Base-by-base conservation (phyloP, 2,888 invertebrate species). In the Parapristionchus giblindavisi region DNA sequence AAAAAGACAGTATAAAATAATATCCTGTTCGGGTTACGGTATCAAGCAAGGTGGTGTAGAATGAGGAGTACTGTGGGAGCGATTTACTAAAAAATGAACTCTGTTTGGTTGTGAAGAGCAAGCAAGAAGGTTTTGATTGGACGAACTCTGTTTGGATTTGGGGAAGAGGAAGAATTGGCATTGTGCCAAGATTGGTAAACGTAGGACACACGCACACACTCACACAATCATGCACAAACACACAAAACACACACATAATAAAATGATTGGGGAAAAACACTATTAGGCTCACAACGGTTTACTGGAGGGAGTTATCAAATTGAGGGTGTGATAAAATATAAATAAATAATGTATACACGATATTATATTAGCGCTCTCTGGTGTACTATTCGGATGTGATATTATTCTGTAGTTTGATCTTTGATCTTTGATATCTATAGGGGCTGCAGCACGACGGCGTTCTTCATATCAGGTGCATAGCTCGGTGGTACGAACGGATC, bases 401-500 rank as follows among this genome's bases (percentile, higher is more conserved):
- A n/a, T n/a, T n/a, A n/a, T n/a, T 27, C 11, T 8, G 29, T 8
- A 32, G 32, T 38, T 63, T 63, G 61, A 63, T 63, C 61, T 63
- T 63, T 29, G 66, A 51, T 34, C 51, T 66, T 48, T 66, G 66
- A 48, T 48, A 29, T 65, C 81, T 80, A 87, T 65, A 87, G 79
- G 48, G 81, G 86, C 76, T 87, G 87, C 65, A 87, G 77, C 21
- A 87, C 84, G 21, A 87, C 87, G 51, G 82, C 81, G 71, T 83
- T 85, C 75, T 87, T 86, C 81, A 82, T 82, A 60, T 86, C 85
- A 21, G 82, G 82, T 6, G 85, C 83, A 65, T 86, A 87, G 66
- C 80, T 80, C 11, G 87, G 87, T 27, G 87, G 87, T 17, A 85
- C 78, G 76, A 85, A 86, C 27, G 86, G 87, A 71, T 87, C 85